phyloP scores from a whole-genome alignment of 2,797 vertebrate species.

The Sarcophilus harrisii region DNA sequence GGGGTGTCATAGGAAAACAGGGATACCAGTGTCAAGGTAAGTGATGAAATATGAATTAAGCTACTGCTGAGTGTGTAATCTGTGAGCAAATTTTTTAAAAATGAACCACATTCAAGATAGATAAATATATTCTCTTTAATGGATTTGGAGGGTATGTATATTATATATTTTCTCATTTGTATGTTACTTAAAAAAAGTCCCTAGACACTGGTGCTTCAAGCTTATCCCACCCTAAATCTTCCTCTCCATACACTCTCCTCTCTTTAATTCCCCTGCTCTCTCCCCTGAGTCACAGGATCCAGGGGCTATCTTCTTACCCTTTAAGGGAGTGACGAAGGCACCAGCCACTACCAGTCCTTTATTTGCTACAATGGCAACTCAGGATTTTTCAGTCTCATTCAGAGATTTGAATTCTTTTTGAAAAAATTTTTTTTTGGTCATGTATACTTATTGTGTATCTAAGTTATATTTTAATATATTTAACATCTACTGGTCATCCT shows the following conservation, averaged over 20 bases:
- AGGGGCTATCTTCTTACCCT: neutral
- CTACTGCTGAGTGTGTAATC: neutral
- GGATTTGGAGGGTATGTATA: neutral
- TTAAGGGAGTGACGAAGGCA: neutral
- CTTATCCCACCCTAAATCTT: neutral
- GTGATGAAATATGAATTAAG: slow-evolving; percentile 70
- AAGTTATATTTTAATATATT: no score
- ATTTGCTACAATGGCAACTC: neutral
- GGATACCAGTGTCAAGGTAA: slow-evolving; percentile 99
- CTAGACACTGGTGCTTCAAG: neutral
- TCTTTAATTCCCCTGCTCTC: neutral
- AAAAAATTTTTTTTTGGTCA: no score
- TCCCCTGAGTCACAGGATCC: neutral
- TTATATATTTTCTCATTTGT: neutral
- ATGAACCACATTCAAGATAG: neutral
- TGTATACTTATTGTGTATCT: no score
- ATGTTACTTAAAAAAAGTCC: neutral
- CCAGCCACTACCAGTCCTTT: neutral
- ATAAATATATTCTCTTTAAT: neutral
- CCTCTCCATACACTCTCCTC: neutral
- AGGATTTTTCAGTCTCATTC: neutral
- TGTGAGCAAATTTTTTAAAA: neutral
- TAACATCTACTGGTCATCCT: no score
- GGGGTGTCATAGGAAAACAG: slow-evolving; percentile 99
- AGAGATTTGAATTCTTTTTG: neutral